Evolutionary conservation across 2,888 invertebrate genomes (phyloP), one percentile per base, ranked within the genome.

Genomic region (Nymphalis polychloros): DNA sequence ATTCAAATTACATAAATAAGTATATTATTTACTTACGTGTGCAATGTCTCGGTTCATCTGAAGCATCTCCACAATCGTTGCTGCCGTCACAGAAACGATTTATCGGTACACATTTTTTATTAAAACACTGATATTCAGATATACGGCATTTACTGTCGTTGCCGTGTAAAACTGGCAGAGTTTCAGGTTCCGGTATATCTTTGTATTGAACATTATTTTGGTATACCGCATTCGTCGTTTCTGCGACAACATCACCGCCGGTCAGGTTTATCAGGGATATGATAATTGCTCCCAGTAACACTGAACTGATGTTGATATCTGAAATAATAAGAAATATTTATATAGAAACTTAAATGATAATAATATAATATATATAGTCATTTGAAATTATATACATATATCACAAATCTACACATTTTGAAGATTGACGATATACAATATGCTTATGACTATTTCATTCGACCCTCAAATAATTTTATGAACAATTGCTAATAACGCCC

Each of bases 11-110:
- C 1, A 31, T 6, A 80, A 79, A 80, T 72, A 77, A 75, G 76
- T 78, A 75, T 10, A 31, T 31, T 6, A 31, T 70, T 48, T 77
- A 95, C 96, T 96, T 88, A 97, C 97, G 95, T 85, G 96, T 95
- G 83, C 97, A 97, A 87, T 96, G 95, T 78, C 96, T 93, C 20
- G 96, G 96, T 81, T 97, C 97, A 82, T 97, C 97, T 41, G 96
- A 95, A 5, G 95, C 94, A 82, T 97, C 97, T 0, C 96, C 96
- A 79, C 97, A 97, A 82, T 97, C 96, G 84, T 96, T 95, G 74
- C 94, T 92, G 74, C 95, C 95, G 84, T 97, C 96, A 87, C 97
- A 97, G 85, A 94, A 97, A 84, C 95, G 94, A 88, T 96, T 96
- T 75, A 95, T 93, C 50, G 93, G 93, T 71, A 96, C 90, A 81